Evolutionary conservation across 1,140 invertebrate species (phyloP), one percentile per base, ranked within the genome.

Genomic region (Drosophila funebris): DNA sequence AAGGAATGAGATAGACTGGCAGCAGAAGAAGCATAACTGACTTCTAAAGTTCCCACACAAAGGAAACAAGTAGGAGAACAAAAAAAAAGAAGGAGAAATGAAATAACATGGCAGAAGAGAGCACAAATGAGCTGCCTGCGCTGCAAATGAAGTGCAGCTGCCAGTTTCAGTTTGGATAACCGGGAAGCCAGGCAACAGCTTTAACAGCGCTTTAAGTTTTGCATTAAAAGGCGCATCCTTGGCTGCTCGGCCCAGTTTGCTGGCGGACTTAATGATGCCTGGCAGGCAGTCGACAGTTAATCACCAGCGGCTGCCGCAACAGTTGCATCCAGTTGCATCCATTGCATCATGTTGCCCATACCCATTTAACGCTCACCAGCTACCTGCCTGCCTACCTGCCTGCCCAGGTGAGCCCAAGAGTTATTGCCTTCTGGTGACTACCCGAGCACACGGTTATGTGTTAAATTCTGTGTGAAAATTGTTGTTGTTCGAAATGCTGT

Each of bases 141-240:
- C 61, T 66, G 61, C 61, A 85, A 85, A 85, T 85, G 85, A 85
- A 85, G 82, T 85, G 82, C 82, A 82, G 82, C 82, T 85, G 82
- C 74, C 83, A 82, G 82, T 74, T 78, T 82, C 63, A 70, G 74
- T 88, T 75, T 68, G 46, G 58, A 13, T 18, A 52, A 14, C 46
- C 8, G 11, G 14, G 27, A 14, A 50, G 70, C n/a, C 27, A 54
- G 37, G 64, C 52, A 79, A 78, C 80, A 76, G 71, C 82, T 85
- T 85, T 85, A 81, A 87, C 69, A 74, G 39, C 58, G 66, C 74
- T 78, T 85, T 82, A 88, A 87, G 78, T 73, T 81, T 73, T 44
- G 39, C 74, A 69, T 74, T 66, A 73, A 78, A 74, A 53, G 39
- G 37, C 27, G 50, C 36, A 62, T 76, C 46, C 44, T 50, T 36